phyloP scores from a whole-genome alignment of 2,888 invertebrate species.

The Cephus runcator region DNA sequence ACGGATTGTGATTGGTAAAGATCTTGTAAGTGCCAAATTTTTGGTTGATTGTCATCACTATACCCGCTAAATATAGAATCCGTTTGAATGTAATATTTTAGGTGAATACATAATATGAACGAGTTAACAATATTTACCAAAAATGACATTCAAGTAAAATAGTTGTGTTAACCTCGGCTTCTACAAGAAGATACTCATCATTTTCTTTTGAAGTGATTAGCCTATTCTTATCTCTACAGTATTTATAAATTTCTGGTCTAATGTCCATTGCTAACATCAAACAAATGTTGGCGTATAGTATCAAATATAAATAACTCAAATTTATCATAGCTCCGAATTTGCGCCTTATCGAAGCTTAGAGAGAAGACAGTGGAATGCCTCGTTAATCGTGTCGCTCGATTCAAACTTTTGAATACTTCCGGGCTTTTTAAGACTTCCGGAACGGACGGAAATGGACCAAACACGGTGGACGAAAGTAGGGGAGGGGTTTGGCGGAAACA shows the following conservation, averaged over 20 bases:
- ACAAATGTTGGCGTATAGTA: constrained; percentile 1
- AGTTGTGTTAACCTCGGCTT: constrained; percentile 62
- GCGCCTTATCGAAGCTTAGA: not conserved
- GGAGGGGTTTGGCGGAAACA: constrained; percentile 44
- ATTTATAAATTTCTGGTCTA: constrained; percentile 44
- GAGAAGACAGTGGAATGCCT: not conserved
- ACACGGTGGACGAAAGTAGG: constrained; percentile 1
- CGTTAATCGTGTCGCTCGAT: not conserved
- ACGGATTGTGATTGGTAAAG: constrained; percentile 50
- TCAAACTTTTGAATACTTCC: not conserved
- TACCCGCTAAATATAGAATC: constrained; percentile 40
- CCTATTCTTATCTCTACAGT: constrained; percentile 65
- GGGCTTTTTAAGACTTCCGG: constrained; percentile 4
- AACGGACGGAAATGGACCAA: constrained; percentile 17
- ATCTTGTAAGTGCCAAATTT: constrained; percentile 68
- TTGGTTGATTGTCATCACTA: constrained; percentile 61
- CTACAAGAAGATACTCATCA: constrained; percentile 66
- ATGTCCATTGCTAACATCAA: constrained; percentile 23
- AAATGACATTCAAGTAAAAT: constrained; percentile 67
- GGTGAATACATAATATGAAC: not conserved
- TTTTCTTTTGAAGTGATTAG: constrained; percentile 63
- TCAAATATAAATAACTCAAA: not conserved
- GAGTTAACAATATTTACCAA: constrained; percentile 57
- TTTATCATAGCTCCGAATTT: not conserved
- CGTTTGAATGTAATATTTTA: not conserved